A percentile compares a stretch with the other conserved stretches of the same genome.
phyloP scores from a whole-genome alignment of 1,140 invertebrate genomes.

The Liolophura sinensis region DNA sequence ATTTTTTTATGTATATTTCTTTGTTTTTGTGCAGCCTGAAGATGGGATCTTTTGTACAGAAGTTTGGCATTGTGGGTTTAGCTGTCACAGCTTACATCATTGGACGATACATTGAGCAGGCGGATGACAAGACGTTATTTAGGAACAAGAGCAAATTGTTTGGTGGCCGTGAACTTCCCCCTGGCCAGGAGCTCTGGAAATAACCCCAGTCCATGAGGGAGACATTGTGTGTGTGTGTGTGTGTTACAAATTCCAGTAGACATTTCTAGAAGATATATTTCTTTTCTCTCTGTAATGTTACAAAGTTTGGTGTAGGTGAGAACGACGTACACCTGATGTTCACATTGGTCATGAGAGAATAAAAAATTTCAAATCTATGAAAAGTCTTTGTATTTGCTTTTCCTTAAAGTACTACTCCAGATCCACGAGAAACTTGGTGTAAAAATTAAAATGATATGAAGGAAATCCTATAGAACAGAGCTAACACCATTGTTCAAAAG shows the following conservation, averaged over 20 bases:
- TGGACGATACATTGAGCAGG: constrained; percentile 10
- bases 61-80: constrained; percentile 3
- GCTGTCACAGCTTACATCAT: constrained; percentile 3
- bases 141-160: constrained; percentile 23
- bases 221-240: constrained; percentile 1
- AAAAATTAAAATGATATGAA: no score
- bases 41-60: constrained; percentile 5
- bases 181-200: constrained; percentile 14
- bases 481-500: no score
- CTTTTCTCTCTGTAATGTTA: not conserved
- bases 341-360: not conserved
- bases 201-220: not conserved
- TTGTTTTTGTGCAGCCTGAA: constrained; percentile 7
- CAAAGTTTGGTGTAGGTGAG: not conserved
- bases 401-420: not conserved
- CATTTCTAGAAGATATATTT: not conserved
- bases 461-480: no score
- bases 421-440: no score
- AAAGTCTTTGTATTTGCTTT: not conserved
- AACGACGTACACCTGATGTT: no score
- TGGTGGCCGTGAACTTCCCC: constrained; percentile 19
- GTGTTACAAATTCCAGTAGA: not conserved
- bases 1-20: not conserved
- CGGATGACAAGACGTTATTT: constrained; percentile 11
- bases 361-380: constrained; percentile 1